These are phyloP conservation scores for Lagocephalus sceleratus DNA, from an alignment of 2,797 vertebrate species.

Conservation along the genomic window DNA sequence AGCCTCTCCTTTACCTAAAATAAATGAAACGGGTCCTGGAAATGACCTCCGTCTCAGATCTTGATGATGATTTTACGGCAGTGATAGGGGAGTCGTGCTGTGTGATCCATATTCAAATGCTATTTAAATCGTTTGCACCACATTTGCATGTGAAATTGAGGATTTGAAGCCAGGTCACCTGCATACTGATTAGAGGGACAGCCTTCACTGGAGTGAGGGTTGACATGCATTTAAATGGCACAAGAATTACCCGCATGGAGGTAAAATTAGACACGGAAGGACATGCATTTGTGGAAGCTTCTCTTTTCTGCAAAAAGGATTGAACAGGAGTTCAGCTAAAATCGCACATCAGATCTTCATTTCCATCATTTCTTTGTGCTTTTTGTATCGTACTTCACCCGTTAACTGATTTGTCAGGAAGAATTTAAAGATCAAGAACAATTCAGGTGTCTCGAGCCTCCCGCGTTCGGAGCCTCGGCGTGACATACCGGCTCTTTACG, in stretches of 20 bases:
- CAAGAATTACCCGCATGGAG: constrained; percentile 15
- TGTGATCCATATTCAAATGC: constrained; percentile 81
- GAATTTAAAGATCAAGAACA: constrained; percentile 21
- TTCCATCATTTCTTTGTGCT: not conserved
- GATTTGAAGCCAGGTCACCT: constrained; percentile 73
- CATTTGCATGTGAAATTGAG: constrained; percentile 81
- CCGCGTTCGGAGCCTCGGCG: constrained; percentile 34
- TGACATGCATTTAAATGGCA: constrained; percentile 67
- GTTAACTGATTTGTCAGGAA: not conserved
- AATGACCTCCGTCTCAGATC: constrained; percentile 71
- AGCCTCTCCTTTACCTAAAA: constrained; percentile 58
- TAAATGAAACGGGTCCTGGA: constrained; percentile 60
- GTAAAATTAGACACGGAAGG: not conserved
- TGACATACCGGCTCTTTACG: constrained; percentile 65
- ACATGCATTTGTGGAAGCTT: no score
- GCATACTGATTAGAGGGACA: constrained; percentile 76
- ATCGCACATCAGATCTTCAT: not conserved
- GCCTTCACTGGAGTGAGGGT: constrained; percentile 57
- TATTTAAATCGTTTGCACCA: constrained; percentile 76
- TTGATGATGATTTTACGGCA: constrained; percentile 36
- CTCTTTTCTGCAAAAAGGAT: no score
- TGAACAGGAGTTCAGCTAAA: no score
- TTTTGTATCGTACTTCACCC: not conserved
- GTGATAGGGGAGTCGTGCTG: constrained; percentile 54
- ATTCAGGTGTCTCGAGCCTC: constrained; percentile 33